Percentiles rank a stretch among this genome's conserved stretches.
phyloP scores from a whole-genome alignment of 53 echinoderm and acorn worm species.

The Echinarachnius parma region DNA sequence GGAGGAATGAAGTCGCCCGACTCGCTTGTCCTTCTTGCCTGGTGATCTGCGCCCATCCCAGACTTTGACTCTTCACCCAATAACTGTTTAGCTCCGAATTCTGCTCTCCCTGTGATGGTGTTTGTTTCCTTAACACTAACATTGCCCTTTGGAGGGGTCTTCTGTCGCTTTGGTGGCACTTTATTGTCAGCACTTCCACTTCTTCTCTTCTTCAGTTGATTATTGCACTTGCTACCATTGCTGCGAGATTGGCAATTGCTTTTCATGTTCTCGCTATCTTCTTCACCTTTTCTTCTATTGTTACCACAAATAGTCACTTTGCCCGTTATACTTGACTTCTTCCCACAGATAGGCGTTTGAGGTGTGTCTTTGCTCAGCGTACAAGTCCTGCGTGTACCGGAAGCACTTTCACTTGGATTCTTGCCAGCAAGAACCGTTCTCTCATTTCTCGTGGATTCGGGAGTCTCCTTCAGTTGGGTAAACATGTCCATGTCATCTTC shows the following conservation, averaged over 20 bases:
- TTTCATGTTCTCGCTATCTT: no score
- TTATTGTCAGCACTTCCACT: neutral
- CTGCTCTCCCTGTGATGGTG: neutral
- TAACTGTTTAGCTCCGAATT: no score
- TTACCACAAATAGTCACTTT: no score
- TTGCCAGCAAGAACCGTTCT: conserved; percentile 15
- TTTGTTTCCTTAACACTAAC: neutral
- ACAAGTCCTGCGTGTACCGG: no score
- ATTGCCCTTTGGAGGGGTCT: conserved; percentile 20
- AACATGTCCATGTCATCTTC: conserved; percentile 51
- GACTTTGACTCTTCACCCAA: no score
- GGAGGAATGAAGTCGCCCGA: conserved; percentile 75
- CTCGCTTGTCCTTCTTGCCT: conserved; percentile 59
- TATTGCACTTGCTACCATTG: no score
- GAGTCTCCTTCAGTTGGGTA: conserved; percentile 41
- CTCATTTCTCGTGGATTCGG: neutral
- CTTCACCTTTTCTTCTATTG: no score
- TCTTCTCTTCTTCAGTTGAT: no score
- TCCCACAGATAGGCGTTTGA: no score
- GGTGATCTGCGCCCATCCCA: neutral
- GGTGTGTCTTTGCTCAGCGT: conserved; percentile 3
- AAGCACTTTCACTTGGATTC: neutral
- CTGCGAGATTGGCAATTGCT: no score
- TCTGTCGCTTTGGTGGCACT: conserved; percentile 16
- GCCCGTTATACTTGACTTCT: no score